Evolutionary conservation across 2,888 invertebrate species (phyloP).

Genomic region (Amorpha juglandis): DNA sequence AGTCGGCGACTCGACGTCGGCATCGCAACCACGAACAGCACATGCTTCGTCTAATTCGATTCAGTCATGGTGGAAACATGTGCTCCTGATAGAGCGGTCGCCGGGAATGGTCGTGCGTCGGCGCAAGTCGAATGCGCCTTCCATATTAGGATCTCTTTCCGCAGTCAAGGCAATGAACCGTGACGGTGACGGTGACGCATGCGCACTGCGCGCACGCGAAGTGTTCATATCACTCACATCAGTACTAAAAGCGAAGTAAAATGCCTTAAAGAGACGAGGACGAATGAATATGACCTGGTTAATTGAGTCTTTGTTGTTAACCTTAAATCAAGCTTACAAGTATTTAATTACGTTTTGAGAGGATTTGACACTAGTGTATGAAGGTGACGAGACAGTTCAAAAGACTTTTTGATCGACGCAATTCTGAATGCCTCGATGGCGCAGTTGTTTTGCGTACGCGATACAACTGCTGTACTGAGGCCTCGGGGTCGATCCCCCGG

Average conservation of each 20-base stretch:
- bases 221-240: background rate
- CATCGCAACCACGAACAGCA: conserved; percentile 79
- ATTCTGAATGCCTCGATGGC: too few species aligned
- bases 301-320: background rate
- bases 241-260: background rate
- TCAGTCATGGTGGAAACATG: conserved; percentile 43
- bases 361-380: too few species aligned
- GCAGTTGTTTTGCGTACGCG: too few species aligned
- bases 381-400: too few species aligned
- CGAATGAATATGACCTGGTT: conserved; percentile 15
- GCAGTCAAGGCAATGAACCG: conserved; percentile 82
- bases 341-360: background rate
- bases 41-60: conserved; percentile 61
- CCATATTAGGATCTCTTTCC: conserved; percentile 82
- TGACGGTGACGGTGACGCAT: conserved; percentile 71
- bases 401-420: too few species aligned
- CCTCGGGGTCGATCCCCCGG: too few species aligned
- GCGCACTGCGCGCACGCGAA: conserved; percentile 30
- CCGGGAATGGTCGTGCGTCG: conserved; percentile 72
- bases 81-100: conserved; percentile 63
- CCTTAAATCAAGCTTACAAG: background rate
- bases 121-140: conserved; percentile 73
- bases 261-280: background rate
- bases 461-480: too few species aligned
- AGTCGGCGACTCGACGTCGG: conserved; percentile 72